phyloP scores from a whole-genome alignment of 64 coral and sea anemone species.

The Actinia tenebrosa region DNA sequence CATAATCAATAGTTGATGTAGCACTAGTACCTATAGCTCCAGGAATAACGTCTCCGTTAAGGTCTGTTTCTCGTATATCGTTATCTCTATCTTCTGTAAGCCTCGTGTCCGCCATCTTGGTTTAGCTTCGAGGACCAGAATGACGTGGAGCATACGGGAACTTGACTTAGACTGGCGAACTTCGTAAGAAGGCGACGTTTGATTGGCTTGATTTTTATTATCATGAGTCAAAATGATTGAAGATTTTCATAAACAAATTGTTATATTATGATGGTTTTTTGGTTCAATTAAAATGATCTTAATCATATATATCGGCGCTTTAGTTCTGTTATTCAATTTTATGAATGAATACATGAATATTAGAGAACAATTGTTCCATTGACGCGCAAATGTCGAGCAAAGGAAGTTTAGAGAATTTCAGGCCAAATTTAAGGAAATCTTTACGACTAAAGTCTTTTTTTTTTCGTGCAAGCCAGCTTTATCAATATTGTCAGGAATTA shows the following conservation, averaged over 20 bases:
- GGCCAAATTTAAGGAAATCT: background rate
- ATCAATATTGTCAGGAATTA: no score
- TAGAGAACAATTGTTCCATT: background rate
- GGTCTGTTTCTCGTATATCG: slow-evolving; percentile 77
- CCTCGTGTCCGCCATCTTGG: slow-evolving; percentile 33
- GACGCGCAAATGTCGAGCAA: background rate
- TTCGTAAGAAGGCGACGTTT: background rate
- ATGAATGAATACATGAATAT: background rate
- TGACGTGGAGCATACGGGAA: slow-evolving; percentile 43
- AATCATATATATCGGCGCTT: background rate
- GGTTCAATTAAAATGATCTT: background rate
- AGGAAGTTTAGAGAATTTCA: background rate
- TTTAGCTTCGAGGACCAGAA: slow-evolving; percentile 12
- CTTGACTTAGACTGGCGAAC: background rate
- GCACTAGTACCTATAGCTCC: slow-evolving; percentile 87
- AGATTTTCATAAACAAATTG: background rate
- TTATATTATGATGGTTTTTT: background rate
- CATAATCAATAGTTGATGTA: slow-evolving; percentile 71
- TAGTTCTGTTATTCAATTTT: background rate
- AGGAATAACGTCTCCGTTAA: slow-evolving; percentile 88
- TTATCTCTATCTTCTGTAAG: slow-evolving; percentile 16
- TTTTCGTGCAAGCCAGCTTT: no score
- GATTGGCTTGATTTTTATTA: background rate
- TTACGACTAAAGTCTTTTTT: no score
- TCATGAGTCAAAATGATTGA: background rate